These are phyloP conservation scores for Dicyrtoma fusca DNA, from an alignment of 2,888 invertebrate species.

Conservation along the genomic window DNA sequence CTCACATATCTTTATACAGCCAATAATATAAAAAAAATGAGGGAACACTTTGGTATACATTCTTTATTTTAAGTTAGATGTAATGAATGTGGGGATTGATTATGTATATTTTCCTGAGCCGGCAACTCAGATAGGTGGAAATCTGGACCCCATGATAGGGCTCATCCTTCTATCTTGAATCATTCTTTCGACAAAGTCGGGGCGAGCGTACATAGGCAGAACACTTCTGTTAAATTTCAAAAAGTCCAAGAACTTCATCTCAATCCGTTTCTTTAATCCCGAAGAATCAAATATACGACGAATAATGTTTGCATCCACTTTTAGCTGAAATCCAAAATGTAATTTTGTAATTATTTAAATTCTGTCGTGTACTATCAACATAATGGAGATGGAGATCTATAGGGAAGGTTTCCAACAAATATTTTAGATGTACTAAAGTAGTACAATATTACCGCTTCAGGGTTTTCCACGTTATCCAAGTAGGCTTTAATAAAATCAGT, in stretches of 20 bases:
- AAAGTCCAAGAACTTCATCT: constrained; percentile 52
- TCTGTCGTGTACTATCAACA: too few species aligned
- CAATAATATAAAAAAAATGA: background rate
- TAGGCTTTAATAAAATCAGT: constrained; percentile 46
- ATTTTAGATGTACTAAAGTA: background rate
- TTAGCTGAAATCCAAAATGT: too few species aligned
- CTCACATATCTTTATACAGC: too few species aligned
- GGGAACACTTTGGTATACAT: background rate
- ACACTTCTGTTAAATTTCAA: constrained; percentile 43
- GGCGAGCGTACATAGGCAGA: constrained; percentile 53
- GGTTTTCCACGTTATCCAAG: constrained; percentile 46
- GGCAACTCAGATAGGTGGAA: too few species aligned
- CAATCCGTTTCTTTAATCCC: constrained; percentile 45
- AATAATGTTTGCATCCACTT: constrained; percentile 51
- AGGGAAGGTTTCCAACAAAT: background rate
- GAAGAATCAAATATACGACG: constrained; percentile 50
- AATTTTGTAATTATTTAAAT: too few species aligned
- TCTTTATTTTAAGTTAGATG: too few species aligned
- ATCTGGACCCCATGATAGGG: constrained; percentile 11
- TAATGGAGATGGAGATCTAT: background rate
- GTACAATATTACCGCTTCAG: constrained; percentile 39
- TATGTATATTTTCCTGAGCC: too few species aligned
- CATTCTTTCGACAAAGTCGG: constrained; percentile 49
- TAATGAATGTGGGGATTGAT: too few species aligned
- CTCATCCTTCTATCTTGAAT: constrained; percentile 46